Conservation (phyloP, 2,797 vertebrate genomes). For the Numenius phaeopus region DNA sequence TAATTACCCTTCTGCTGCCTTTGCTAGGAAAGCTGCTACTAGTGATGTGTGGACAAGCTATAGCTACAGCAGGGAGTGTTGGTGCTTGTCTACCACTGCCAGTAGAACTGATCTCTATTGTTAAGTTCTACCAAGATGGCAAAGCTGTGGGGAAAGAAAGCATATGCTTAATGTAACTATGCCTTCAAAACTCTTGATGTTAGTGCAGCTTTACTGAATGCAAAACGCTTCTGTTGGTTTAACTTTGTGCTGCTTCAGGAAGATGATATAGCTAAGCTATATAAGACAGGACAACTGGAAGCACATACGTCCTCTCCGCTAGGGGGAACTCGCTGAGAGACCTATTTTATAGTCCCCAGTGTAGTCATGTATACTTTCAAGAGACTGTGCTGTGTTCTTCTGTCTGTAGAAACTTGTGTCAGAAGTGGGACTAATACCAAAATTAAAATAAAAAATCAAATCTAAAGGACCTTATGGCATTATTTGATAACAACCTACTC, state of each 20-base stretch:
- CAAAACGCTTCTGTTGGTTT: fast-evolving
- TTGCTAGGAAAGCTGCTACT: neutral
- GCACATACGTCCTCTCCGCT: fast-evolving
- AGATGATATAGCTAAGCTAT: neutral
- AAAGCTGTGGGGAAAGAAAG: neutral
- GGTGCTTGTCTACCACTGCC: neutral
- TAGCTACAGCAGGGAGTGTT: neutral
- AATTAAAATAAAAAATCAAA: neutral
- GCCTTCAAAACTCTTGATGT: neutral
- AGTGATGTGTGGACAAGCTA: neutral
- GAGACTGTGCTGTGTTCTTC: neutral
- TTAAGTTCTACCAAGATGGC: neutral
- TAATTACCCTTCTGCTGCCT: neutral
- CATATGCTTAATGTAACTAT: neutral
- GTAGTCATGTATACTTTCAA: neutral
- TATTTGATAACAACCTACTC: neutral
- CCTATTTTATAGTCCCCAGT: neutral
- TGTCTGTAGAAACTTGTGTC: neutral
- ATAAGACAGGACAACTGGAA: neutral
- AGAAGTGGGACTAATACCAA: neutral
- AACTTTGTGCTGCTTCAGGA: neutral
- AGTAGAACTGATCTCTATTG: neutral
- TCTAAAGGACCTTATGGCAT: neutral
- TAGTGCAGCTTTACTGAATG: neutral
- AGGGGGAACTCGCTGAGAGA: neutral